Evolutionary conservation across 2,113 vertebrate genomes (phyloP).

Genomic region (Balaenoptera acutorostrata): DNA sequence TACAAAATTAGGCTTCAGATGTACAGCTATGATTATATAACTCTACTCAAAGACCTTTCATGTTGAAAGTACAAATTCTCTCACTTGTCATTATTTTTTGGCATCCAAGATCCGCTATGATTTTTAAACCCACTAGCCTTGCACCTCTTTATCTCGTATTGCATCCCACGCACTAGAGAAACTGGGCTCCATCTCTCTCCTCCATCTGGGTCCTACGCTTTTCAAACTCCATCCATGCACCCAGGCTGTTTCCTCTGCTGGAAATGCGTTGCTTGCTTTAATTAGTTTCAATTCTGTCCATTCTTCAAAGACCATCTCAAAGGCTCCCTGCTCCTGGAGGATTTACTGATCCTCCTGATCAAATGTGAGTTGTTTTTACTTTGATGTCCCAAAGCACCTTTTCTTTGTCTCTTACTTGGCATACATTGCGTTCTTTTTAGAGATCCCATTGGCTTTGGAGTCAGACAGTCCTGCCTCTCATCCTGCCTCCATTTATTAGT

Average conservation of each 20-base stretch:
- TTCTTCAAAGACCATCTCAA: neutral
- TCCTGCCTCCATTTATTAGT: neutral
- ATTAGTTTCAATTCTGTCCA: neutral
- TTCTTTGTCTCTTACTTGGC: neutral
- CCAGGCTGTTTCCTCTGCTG: neutral
- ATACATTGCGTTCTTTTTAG: neutral
- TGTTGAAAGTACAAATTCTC: neutral
- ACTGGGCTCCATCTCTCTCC: fast-evolving
- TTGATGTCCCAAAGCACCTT: neutral
- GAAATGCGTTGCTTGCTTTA: fast-evolving
- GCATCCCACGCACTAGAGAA: fast-evolving
- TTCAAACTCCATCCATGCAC: fast-evolving
- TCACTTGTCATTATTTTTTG: neutral
- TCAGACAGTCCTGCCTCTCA: neutral
- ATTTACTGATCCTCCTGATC: neutral
- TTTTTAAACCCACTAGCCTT: neutral
- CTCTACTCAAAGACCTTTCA: neutral
- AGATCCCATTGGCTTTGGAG: neutral
- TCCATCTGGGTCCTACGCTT: neutral
- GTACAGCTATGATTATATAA: neutral
- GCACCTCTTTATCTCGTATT: fast-evolving
- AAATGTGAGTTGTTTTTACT: neutral
- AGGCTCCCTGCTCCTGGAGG: neutral
- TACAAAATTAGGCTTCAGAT: neutral
- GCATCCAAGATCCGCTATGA: neutral